A percentile compares a stretch with the other conserved stretches of the same genome.
phyloP scores from a whole-genome alignment of 2,888 invertebrate genomes.

The Pristionchus arcanus region DNA sequence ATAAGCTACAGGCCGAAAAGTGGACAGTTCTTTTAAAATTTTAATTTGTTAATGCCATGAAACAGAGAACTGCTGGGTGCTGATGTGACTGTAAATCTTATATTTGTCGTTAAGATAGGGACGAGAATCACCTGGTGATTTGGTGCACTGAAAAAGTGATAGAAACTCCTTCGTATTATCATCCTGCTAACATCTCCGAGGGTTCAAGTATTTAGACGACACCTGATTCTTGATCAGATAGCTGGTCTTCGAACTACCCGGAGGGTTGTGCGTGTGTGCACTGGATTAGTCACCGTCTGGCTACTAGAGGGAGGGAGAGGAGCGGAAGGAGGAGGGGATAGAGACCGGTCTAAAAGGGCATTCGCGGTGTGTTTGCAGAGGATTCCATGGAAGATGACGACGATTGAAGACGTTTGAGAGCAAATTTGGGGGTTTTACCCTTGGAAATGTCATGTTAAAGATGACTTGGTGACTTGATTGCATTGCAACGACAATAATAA shows the following conservation, averaged over 20 bases:
- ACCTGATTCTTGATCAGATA: neutral
- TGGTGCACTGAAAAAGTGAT: neutral
- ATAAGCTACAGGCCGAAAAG: too few species aligned
- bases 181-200: too few species aligned
- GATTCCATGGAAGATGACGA: neutral
- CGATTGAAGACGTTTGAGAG: neutral
- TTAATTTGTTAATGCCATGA: too few species aligned
- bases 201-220: too few species aligned
- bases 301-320: neutral
- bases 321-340: neutral
- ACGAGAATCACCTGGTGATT: neutral
- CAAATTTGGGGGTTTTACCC: neutral
- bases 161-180: too few species aligned
- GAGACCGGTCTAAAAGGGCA: conserved; percentile 40
- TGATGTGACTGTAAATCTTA: neutral
- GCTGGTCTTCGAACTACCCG: neutral
- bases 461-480: too few species aligned
- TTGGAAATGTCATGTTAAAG: too few species aligned
- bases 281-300: neutral
- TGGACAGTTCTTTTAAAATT: too few species aligned
- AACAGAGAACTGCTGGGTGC: neutral
- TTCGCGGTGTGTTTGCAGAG: neutral
- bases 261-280: neutral
- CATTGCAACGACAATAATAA: neutral
- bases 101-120: neutral